Percentiles rank a stretch among this genome's conserved stretches.
Evolutionary conservation across 2,888 invertebrate species (phyloP).

Genomic region (Taphrorychus bicolor): DNA sequence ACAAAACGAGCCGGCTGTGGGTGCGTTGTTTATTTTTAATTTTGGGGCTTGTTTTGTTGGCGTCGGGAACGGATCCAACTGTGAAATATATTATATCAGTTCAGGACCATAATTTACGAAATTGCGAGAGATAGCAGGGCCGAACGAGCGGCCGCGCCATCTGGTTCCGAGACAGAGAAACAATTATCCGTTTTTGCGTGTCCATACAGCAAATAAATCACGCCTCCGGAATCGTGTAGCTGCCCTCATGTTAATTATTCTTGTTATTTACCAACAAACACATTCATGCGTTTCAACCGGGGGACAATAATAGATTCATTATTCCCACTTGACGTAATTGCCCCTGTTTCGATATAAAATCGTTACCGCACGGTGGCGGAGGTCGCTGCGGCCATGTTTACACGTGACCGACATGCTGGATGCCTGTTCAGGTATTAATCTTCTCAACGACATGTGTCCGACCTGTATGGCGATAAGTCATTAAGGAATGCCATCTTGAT

Average conservation of each 20-base stretch:
- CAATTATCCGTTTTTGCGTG: slow-evolving; percentile 33
- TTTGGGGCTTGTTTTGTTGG: slow-evolving; percentile 3
- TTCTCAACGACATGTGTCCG: slow-evolving; percentile 10
- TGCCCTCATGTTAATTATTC: slow-evolving; percentile 33
- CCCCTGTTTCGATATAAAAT: slow-evolving; percentile 24
- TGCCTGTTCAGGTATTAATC: slow-evolving; percentile 24
- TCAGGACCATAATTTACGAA: slow-evolving; percentile 18
- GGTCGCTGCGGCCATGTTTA: slow-evolving; percentile 19
- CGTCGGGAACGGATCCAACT: slow-evolving; percentile 8
- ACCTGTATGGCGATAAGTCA: not conserved
- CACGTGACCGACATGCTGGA: slow-evolving; percentile 19
- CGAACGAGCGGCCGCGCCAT: slow-evolving; percentile 18
- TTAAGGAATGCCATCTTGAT: too few species aligned
- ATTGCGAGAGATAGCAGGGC: slow-evolving; percentile 10
- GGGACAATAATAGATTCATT: slow-evolving; percentile 29
- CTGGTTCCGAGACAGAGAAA: slow-evolving; percentile 32
- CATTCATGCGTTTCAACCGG: slow-evolving; percentile 17
- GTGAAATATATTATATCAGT: slow-evolving; percentile 9
- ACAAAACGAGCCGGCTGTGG: not conserved
- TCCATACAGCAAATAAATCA: slow-evolving; percentile 33
- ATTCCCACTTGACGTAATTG: slow-evolving; percentile 22
- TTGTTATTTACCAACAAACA: slow-evolving; percentile 37
- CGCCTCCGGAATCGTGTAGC: slow-evolving; percentile 16
- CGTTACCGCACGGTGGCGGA: not conserved
- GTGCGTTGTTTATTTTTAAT: slow-evolving; percentile 6